Evolutionary conservation across 2,113 vertebrate species (phyloP).

Genomic region (Gymnocephalus cernua): DNA sequence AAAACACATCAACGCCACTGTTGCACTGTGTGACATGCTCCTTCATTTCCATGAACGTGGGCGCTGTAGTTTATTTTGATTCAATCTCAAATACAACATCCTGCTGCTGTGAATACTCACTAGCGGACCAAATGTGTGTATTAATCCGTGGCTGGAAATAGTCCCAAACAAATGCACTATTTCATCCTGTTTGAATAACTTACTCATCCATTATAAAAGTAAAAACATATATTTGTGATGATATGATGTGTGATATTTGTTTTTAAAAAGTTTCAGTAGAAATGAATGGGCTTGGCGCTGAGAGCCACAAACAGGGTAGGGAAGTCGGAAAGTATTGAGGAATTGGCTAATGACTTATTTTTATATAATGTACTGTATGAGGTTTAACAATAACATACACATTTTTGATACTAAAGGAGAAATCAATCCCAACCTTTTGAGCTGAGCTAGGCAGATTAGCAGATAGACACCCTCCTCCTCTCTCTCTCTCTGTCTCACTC

Average conservation of each 20-base stretch:
- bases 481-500: no score
- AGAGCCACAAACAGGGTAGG: no score
- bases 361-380: no score
- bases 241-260: no score
- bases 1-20: not conserved
- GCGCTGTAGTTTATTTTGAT: not conserved
- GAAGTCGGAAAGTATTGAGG: not conserved
- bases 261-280: not conserved
- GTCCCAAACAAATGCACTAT: not conserved
- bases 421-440: conserved; percentile 2
- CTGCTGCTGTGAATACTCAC: not conserved
- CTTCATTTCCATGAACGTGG: not conserved
- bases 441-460: not conserved
- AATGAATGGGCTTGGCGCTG: not conserved
- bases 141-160: not conserved
- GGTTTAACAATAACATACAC: not conserved
- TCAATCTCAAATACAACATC: not conserved
- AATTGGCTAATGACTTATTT: not conserved
- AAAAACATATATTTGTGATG: not conserved
- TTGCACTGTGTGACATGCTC: not conserved
- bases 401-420: not conserved
- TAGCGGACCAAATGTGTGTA: not conserved
- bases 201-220: not conserved
- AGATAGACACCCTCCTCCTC: not conserved
- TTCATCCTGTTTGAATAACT: not conserved